Base-by-base conservation (phyloP, 2,113 vertebrate genomes). In the Rhinoderma darwinii region DNA sequence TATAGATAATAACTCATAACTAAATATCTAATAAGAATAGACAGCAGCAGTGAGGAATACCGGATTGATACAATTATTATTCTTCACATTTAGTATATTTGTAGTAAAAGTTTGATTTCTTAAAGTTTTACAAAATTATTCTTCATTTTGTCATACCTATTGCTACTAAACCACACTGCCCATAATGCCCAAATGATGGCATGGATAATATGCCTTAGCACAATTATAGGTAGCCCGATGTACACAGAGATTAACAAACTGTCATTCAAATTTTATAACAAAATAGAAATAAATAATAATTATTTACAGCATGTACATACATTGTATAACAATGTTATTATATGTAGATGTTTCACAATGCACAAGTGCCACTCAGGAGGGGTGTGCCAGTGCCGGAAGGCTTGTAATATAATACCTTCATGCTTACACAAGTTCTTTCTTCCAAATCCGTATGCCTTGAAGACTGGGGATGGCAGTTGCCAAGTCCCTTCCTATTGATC, bases 401-500 rank as follows among this genome's bases (percentile, higher is more conserved):
- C 63, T 89, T 85, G 84, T n/a, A 80, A 47, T 72, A 15, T 68
- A 3, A 20, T 79, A 37, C 43, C 30, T 37, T 91, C 89, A 83
- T 70, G 86, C 84, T 32, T 27, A 66, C 22, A 79, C 89, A 85
- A 44, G 20, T 5, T 87, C 89, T 87, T 86, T 91, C 83, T 89
- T 90, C 12, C 0, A 27, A 83, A 54, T 17, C 68, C 78, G 27
- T 90, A 82, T 74, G 43, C 3, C 25, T 0, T 86, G 74, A 83
- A 0, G 0, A 63, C 88, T 81, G 2, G 0, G 47, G 56, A 0
- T 0, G 88, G 51, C 76, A 63, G 10, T 35, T 39, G 51, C 77
- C 79, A 82, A 75, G 78, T 47, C 30, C n/a, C 44, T 56, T 77
- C 22, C 74, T 27, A 74, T 37, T 73, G 20, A 37, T 74, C 18